Conservation (phyloP, 2,888 invertebrate genomes). For the Epistrophe eligans region DNA sequence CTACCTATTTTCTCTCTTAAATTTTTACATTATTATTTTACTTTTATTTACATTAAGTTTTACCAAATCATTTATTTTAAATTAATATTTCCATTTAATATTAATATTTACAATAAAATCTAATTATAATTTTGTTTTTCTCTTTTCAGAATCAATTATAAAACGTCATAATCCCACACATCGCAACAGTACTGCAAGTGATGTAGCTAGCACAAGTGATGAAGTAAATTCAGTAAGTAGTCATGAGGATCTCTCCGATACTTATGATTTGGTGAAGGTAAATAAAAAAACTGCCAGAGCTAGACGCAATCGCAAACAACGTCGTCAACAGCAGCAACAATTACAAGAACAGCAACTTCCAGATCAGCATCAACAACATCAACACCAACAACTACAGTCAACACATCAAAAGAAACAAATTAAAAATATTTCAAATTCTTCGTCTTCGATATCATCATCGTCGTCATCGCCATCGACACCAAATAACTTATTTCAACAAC, state of each 20-base stretch:
- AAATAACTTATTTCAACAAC: slow-evolving; percentile 48
- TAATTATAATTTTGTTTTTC: slow-evolving; percentile 22
- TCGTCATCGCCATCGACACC: slow-evolving; percentile 32
- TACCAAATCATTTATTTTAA: too few relatives aligned
- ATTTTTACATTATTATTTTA: too few relatives aligned
- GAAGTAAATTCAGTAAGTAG: slow-evolving; percentile 80
- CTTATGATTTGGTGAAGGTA: slow-evolving; percentile 72
- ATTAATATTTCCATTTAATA: too few relatives aligned
- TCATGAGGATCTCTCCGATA: slow-evolving; percentile 79
- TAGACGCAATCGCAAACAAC: slow-evolving; percentile 67
- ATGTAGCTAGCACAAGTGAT: slow-evolving; percentile 78
- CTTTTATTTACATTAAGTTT: too few relatives aligned
- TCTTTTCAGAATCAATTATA: slow-evolving; percentile 78
- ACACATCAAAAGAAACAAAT: slow-evolving; percentile 58
- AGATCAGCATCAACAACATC: slow-evolving; percentile 41
- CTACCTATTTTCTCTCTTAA: too few relatives aligned
- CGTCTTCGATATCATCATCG: slow-evolving; percentile 47
- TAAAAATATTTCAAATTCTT: slow-evolving; percentile 49
- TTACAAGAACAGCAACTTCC: slow-evolving; percentile 58
- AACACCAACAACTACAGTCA: slow-evolving; percentile 34
- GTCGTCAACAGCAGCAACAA: slow-evolving; percentile 66
- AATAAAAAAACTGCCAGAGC: slow-evolving; percentile 55
- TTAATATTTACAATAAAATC: not conserved
- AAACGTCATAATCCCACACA: slow-evolving; percentile 80
- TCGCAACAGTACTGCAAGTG: slow-evolving; percentile 80